Percentiles rank a stretch among this genome's conserved stretches.
Conservation (phyloP, 2,113 vertebrate genomes). For the Malurus alboscapulatus region DNA sequence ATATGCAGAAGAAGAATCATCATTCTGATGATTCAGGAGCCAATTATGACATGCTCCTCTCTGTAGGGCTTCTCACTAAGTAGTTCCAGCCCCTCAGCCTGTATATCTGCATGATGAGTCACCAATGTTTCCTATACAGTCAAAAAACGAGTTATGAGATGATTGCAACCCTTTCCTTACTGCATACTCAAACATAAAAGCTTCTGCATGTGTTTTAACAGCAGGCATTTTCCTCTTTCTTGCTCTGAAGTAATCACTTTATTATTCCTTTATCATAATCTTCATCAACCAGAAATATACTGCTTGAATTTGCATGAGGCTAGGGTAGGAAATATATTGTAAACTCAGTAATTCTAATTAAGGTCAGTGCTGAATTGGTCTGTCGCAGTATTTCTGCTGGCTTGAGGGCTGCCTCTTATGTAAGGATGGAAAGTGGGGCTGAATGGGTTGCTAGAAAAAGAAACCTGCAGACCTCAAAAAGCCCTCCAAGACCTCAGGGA, state of each 20-base stretch:
- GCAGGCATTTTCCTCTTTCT: not conserved
- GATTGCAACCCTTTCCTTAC: not conserved
- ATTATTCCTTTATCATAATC: constrained; percentile 4
- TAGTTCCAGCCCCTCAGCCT: not conserved
- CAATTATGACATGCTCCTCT: not conserved
- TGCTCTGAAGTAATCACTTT: not conserved
- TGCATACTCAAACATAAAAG: not conserved
- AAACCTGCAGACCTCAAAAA: not conserved
- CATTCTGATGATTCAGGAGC: not conserved
- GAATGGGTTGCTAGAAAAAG: not conserved
- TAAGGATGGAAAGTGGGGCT: not conserved
- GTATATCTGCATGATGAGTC: not conserved
- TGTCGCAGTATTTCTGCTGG: not conserved
- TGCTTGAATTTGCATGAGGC: not conserved
- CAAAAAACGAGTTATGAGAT: not conserved
- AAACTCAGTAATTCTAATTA: not conserved
- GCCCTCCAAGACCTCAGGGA: not conserved
- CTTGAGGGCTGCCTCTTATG: not conserved
- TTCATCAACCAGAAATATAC: not conserved
- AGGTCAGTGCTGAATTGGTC: not conserved
- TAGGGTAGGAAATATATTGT: not conserved
- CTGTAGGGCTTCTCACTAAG: not conserved
- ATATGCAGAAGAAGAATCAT: not conserved
- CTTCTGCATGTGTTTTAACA: not conserved
- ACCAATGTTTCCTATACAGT: not conserved